phyloP scores from a whole-genome alignment of 2,113 vertebrate species.

The Lepus americanus region DNA sequence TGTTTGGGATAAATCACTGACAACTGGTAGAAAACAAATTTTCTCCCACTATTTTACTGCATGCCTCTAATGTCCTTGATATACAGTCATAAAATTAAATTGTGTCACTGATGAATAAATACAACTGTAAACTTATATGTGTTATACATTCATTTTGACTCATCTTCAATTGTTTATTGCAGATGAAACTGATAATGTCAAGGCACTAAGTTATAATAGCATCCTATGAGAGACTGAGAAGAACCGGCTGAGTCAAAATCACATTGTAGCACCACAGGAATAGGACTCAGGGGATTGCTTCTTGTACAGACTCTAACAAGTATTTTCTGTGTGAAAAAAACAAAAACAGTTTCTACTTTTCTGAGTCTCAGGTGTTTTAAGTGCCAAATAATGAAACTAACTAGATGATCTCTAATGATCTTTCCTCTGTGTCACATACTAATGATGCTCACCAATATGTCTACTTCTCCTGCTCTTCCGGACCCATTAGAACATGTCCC shows the following conservation, averaged over 20 bases:
- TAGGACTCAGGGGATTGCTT: background rate
- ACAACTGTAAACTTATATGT: background rate
- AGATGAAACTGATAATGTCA: constrained; percentile 1
- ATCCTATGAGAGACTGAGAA: background rate
- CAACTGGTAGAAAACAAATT: background rate
- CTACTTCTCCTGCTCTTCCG: background rate
- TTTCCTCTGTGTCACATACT: background rate
- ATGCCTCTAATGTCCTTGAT: background rate
- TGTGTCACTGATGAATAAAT: background rate
- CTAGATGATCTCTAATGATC: background rate
- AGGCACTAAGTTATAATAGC: background rate
- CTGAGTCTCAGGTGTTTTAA: background rate
- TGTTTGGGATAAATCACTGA: background rate
- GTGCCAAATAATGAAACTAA: constrained; percentile 11
- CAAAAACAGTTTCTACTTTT: background rate
- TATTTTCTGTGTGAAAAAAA: background rate
- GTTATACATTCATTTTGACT: background rate
- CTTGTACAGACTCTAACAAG: background rate
- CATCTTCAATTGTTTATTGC: background rate
- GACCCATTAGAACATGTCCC: background rate
- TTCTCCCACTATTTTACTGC: background rate
- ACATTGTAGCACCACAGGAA: background rate
- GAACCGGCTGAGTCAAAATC: background rate
- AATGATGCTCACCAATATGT: background rate
- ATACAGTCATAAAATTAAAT: background rate